These are phyloP conservation scores for Pterocles burchelli DNA, from an alignment of 2,113 vertebrate species.

Conservation along the genomic window DNA sequence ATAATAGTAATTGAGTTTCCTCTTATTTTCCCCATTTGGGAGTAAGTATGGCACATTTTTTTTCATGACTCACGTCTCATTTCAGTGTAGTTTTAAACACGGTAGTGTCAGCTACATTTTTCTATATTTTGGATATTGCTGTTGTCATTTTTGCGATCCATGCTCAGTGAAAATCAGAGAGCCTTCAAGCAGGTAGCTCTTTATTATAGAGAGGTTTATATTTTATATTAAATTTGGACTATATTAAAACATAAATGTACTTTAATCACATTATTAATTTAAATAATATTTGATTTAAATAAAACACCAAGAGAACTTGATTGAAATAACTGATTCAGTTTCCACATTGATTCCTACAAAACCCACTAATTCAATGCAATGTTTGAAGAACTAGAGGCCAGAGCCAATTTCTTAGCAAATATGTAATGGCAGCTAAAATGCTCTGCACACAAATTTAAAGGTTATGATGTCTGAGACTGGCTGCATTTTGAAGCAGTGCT, in stretches of 20 bases:
- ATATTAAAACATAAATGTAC: neutral
- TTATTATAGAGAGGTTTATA: constrained; percentile 10
- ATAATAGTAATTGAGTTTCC: neutral
- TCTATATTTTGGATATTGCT: neutral
- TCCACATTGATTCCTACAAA: neutral
- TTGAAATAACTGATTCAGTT: neutral
- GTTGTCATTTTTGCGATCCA: neutral
- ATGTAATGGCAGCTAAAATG: neutral
- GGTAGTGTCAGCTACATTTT: neutral
- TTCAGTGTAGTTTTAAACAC: neutral
- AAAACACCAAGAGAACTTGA: neutral
- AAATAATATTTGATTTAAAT: constrained; percentile 1
- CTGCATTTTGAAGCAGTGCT: neutral
- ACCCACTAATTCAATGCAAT: neutral
- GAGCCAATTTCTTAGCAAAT: neutral
- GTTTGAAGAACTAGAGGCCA: neutral
- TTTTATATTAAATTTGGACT: constrained; percentile 13
- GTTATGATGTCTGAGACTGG: neutral
- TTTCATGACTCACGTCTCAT: neutral
- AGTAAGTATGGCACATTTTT: neutral
- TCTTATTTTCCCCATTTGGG: neutral
- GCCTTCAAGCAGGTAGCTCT: neutral
- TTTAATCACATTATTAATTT: constrained; percentile 10
- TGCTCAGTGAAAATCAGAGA: neutral
- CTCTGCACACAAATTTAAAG: neutral